Evolutionary conservation across 2,797 vertebrate genomes (phyloP).

Genomic region (Antrozous pallidus): DNA sequence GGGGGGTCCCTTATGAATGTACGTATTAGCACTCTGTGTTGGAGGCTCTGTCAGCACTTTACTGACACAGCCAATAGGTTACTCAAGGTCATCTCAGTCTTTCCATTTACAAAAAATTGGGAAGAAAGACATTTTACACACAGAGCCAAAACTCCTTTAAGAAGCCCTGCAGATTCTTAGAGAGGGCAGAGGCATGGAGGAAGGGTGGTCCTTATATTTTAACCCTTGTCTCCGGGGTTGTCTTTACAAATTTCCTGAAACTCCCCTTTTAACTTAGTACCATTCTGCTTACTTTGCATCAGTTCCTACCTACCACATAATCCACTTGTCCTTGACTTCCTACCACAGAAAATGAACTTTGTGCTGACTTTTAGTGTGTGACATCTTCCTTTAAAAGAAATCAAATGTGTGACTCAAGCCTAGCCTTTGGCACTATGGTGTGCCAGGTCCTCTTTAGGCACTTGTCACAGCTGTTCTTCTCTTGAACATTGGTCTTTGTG

Average conservation of each 20-base stretch:
- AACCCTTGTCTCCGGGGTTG: not conserved
- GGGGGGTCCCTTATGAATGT: not conserved
- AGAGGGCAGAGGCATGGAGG: not conserved
- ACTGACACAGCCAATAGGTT: not conserved
- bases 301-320: too few species aligned
- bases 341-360: not conserved
- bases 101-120: not conserved
- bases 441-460: not conserved
- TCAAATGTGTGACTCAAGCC: not conserved
- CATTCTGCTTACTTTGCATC: not conserved
- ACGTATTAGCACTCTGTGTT: not conserved
- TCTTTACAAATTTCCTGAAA: not conserved
- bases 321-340: not conserved
- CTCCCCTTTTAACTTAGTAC: not conserved
- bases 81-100: not conserved
- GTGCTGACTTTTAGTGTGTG: not conserved
- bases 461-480: not conserved
- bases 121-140: not conserved
- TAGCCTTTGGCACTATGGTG: not conserved
- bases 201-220: too few species aligned
- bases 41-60: not conserved
- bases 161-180: not conserved
- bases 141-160: not conserved
- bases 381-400: not conserved
- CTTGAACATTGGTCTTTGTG: not conserved